A percentile compares a stretch with the other conserved stretches of the same genome.
Evolutionary conservation across 1,140 invertebrate species (phyloP).

Genomic region (Acromyrmex echinatior): DNA sequence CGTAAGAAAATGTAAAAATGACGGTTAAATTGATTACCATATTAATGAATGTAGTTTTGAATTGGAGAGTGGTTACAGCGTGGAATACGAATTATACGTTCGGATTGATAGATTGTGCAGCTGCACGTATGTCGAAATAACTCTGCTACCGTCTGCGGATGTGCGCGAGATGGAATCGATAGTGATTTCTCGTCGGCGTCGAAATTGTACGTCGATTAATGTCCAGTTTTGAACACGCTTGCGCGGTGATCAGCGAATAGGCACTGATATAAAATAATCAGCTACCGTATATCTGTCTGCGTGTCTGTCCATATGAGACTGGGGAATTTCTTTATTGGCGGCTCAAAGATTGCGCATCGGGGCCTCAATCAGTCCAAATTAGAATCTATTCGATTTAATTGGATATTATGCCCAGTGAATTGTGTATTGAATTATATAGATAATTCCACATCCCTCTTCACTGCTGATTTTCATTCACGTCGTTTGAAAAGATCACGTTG

Average conservation of each 20-base stretch:
- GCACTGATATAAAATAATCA: slow-evolving; percentile 78
- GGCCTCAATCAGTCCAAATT: slow-evolving; percentile 82
- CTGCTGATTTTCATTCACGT: slow-evolving; percentile 9
- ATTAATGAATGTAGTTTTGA: slow-evolving; percentile 40
- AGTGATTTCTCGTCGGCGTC: slow-evolving; percentile 41
- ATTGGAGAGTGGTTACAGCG: neutral
- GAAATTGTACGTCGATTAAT: slow-evolving; percentile 48
- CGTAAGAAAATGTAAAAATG: slow-evolving; percentile 25
- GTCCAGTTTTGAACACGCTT: slow-evolving; percentile 21
- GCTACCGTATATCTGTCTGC: slow-evolving; percentile 72
- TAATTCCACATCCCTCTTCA: slow-evolving; percentile 51
- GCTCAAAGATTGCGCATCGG: slow-evolving; percentile 71
- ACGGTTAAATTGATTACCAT: slow-evolving; percentile 53
- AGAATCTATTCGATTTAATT: slow-evolving; percentile 83
- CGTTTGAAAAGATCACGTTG: slow-evolving; percentile 14
- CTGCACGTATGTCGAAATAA: slow-evolving; percentile 38
- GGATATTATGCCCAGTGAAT: slow-evolving; percentile 78
- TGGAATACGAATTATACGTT: slow-evolving; percentile 23
- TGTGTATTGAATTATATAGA: slow-evolving; percentile 75
- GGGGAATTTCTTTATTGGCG: slow-evolving; percentile 74
- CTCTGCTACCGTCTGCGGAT: slow-evolving; percentile 20
- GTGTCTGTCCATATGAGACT: slow-evolving; percentile 23
- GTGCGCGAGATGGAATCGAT: slow-evolving; percentile 35
- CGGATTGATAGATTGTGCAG: slow-evolving; percentile 32
- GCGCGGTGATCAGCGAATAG: slow-evolving; percentile 16